A percentile compares a stretch with the other conserved stretches of the same genome.
Evolutionary conservation across 2,797 vertebrate genomes (phyloP).

Genomic region (Peromyscus nudipes): DNA sequence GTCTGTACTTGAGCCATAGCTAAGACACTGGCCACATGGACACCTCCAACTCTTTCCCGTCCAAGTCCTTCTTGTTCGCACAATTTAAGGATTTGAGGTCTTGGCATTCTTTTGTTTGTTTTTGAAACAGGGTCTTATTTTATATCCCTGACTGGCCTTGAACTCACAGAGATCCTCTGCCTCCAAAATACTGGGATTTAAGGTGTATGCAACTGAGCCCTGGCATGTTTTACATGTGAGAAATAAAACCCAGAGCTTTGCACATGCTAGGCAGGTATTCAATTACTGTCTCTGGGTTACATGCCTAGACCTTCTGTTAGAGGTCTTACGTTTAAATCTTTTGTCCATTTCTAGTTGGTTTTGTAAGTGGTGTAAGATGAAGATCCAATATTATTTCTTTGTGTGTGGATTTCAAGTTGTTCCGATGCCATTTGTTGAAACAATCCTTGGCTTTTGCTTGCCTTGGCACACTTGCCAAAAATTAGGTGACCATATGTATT

Average conservation of each 20-base stretch:
- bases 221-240: neutral
- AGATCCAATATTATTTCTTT: neutral
- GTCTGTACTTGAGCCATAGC: neutral
- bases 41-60: neutral
- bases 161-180: neutral
- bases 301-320: neutral
- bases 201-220: neutral
- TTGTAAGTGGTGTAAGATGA: neutral
- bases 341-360: neutral
- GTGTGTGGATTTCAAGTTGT: neutral
- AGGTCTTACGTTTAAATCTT: constrained; percentile 11
- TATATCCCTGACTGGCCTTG: neutral
- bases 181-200: neutral
- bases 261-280: neutral
- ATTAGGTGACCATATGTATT: neutral
- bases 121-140: neutral
- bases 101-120: neutral
- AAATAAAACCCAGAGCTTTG: neutral
- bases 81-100: neutral
- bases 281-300: neutral
- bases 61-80: neutral
- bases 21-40: neutral
- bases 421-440: neutral
- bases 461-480: neutral
- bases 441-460: neutral